Evolutionary conservation across 2,797 vertebrate genomes (phyloP).

Genomic region (Champsocephalus gunnari): DNA sequence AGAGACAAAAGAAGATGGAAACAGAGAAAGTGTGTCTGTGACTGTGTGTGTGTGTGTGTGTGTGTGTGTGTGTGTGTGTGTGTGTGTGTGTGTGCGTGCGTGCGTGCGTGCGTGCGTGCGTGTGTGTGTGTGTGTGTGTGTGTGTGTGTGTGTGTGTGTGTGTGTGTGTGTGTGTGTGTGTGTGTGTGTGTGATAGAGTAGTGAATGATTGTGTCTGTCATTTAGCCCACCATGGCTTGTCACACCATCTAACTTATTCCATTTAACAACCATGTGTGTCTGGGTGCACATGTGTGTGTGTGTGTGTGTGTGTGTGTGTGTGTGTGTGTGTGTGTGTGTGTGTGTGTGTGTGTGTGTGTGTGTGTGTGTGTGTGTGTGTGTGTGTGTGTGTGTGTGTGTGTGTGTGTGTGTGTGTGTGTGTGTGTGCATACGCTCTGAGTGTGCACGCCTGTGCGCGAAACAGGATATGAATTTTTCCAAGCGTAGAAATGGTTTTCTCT

Average conservation of each 20-base stretch:
- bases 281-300: neutral
- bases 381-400: neutral
- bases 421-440: neutral
- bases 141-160: conserved; percentile 53
- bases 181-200: conserved; percentile 6
- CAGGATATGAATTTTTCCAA: conserved; percentile 55
- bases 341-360: neutral
- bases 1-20: neutral
- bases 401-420: neutral
- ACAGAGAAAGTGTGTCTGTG: neutral
- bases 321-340: neutral
- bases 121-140: conserved; percentile 18
- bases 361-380: neutral
- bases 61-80: too few relatives aligned
- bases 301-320: neutral
- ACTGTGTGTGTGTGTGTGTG: too few relatives aligned
- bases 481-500: conserved; percentile 71
- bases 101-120: neutral
- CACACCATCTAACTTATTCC: conserved; percentile 55
- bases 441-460: conserved; percentile 8
- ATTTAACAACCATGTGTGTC: conserved; percentile 33
- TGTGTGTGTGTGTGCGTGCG: neutral
- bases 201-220: conserved; percentile 64
- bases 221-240: conserved; percentile 52
- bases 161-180: conserved; percentile 30